Conservation (phyloP, 2,113 vertebrate species). For the Rana temporaria region DNA sequence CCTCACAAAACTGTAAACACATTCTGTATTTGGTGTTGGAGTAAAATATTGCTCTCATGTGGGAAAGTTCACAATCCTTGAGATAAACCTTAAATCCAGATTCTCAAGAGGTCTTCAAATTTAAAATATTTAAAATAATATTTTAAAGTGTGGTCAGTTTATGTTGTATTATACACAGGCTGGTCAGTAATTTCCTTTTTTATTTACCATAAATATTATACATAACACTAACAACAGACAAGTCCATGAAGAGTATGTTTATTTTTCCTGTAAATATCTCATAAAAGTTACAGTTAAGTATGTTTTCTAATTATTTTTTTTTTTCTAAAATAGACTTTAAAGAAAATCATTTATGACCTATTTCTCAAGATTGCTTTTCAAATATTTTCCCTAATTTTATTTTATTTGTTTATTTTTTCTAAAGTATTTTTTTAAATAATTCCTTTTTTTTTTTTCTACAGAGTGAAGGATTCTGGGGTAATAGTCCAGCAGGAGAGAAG, state of each 20-base stretch:
- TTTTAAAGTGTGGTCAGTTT: background rate
- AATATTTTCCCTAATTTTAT: background rate
- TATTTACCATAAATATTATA: slow-evolving; percentile 28
- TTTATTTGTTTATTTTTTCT: background rate
- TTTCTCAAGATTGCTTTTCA: background rate
- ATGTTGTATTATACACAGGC: background rate
- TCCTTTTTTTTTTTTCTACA: slow-evolving; percentile 65
- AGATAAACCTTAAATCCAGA: background rate
- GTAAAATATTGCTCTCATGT: background rate
- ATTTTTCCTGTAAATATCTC: slow-evolving; percentile 11
- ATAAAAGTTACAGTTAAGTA: background rate
- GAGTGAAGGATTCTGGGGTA: slow-evolving; percentile 78
- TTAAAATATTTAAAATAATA: background rate
- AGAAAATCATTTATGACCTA: background rate
- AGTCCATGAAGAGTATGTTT: slow-evolving; percentile 10
- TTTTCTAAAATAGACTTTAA: background rate
- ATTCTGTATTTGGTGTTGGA: background rate
- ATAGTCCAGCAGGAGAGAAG: slow-evolving; percentile 82
- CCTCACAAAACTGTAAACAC: slow-evolving; percentile 1
- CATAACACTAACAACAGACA: background rate
- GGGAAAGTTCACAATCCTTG: slow-evolving; percentile 15
- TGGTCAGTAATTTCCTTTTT: background rate
- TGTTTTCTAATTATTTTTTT: background rate
- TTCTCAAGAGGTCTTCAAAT: slow-evolving; percentile 25
- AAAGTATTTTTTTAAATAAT: background rate